phyloP scores from a whole-genome alignment of 2,888 invertebrate genomes.

The Oscheius onirici region DNA sequence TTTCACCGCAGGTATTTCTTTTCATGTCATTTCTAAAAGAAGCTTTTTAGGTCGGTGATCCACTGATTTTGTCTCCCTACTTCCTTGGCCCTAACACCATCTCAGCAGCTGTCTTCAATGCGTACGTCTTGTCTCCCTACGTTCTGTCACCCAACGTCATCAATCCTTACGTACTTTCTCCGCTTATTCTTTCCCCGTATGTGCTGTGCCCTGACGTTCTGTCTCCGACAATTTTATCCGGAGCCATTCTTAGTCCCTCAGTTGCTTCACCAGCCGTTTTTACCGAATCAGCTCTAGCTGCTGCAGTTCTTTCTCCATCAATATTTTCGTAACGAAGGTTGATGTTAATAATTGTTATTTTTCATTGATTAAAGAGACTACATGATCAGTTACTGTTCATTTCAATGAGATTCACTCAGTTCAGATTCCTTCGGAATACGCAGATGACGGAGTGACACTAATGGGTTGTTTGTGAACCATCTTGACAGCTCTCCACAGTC shows the following conservation, averaged over 20 bases:
- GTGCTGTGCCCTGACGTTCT: conserved; percentile 48
- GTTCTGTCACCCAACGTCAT: conserved; percentile 44
- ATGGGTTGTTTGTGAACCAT: too few species aligned
- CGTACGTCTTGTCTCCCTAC: conserved; percentile 61
- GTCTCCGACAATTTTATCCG: conserved; percentile 55
- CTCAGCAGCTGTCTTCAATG: conserved; percentile 62
- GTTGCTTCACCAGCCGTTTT: conserved; percentile 48
- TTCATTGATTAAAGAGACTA: too few species aligned
- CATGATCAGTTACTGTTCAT: too few species aligned
- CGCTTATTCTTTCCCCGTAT: conserved; percentile 53
- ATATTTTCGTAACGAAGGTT: neutral
- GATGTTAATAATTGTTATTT: too few species aligned
- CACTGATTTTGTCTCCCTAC: conserved; percentile 49
- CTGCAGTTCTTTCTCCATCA: neutral
- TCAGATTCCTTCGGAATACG: too few species aligned
- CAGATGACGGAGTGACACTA: too few species aligned
- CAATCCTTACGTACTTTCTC: conserved; percentile 44
- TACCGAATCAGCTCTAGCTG: neutral
- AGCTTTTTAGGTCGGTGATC: conserved; percentile 35
- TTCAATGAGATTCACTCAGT: too few species aligned
- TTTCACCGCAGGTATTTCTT: conserved; percentile 50
- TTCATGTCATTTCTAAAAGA: neutral
- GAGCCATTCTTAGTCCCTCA: conserved; percentile 50
- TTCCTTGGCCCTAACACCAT: conserved; percentile 56
- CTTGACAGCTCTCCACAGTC: neutral